Conservation (phyloP, 1,140 invertebrate genomes). For the Drosophila elegans region DNA sequence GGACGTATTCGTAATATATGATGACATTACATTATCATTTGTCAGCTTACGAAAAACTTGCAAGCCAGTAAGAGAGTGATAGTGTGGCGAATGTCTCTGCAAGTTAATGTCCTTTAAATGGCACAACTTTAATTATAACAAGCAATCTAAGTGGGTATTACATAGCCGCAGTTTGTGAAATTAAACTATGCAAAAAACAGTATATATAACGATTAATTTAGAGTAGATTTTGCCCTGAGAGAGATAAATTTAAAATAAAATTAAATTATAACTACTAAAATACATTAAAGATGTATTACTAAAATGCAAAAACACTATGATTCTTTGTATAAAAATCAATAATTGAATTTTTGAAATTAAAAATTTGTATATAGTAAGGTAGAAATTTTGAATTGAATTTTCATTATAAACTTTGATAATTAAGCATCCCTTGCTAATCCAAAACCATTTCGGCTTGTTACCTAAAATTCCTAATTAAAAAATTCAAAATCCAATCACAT, state of each 20-base stretch:
- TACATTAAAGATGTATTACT: too few species aligned
- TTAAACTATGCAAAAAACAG: too few species aligned
- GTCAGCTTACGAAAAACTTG: constrained; percentile 37
- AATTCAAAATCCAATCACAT: constrained; percentile 28
- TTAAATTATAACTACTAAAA: too few species aligned
- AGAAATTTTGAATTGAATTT: too few species aligned
- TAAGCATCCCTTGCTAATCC: too few species aligned
- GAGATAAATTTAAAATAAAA: too few species aligned
- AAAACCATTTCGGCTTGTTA: neutral
- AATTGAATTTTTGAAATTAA: too few species aligned
- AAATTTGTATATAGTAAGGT: constrained; percentile 8
- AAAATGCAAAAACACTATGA: too few species aligned
- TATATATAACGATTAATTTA: too few species aligned
- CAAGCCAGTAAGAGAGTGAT: constrained; percentile 1
- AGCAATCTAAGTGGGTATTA: constrained; percentile 24
- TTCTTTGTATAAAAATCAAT: too few species aligned
- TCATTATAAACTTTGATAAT: too few species aligned
- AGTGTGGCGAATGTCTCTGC: neutral
- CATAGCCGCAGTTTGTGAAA: neutral
- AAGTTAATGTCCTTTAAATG: constrained; percentile 37
- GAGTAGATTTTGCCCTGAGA: too few species aligned
- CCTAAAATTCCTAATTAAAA: constrained; percentile 19
- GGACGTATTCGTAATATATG: constrained; percentile 66
- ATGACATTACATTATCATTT: constrained; percentile 78
- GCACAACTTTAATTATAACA: constrained; percentile 55